Evolutionary conservation across 2,797 vertebrate genomes (phyloP).

Genomic region (Sphaeramia orbicularis): DNA sequence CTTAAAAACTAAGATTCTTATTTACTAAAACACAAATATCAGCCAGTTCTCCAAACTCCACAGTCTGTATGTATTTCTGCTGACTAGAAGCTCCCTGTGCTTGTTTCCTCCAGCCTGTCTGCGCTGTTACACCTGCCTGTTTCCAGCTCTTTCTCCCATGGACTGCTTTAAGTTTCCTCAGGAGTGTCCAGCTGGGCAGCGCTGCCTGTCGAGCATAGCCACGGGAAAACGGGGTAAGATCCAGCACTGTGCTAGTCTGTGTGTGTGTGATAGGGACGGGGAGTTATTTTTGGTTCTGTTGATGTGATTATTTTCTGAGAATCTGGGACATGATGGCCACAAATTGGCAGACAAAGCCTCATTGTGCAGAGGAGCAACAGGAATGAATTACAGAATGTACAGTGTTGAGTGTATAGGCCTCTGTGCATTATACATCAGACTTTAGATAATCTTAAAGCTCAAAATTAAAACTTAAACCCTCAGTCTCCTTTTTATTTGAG

Average conservation of each 20-base stretch:
- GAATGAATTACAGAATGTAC: constrained; percentile 10
- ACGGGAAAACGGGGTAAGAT: constrained; percentile 76
- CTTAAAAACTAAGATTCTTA: neutral
- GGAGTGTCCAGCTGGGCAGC: constrained; percentile 79
- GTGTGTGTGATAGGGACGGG: neutral
- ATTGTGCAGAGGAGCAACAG: constrained; percentile 14
- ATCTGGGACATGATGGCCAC: constrained; percentile 18
- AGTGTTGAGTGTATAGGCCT: neutral
- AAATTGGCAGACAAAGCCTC: constrained; percentile 35
- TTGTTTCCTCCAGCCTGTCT: constrained; percentile 67
- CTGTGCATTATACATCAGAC: neutral
- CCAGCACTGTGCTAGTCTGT: constrained; percentile 15
- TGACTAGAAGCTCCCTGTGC: too few species aligned
- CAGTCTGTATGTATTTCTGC: too few species aligned
- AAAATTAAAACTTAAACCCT: too few species aligned
- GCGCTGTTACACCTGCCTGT: constrained; percentile 85
- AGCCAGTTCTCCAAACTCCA: neutral
- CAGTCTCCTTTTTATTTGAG: too few species aligned
- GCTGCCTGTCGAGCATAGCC: constrained; percentile 81
- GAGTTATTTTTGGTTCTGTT: constrained; percentile 20
- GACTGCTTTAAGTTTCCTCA: constrained; percentile 84
- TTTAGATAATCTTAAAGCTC: too few species aligned
- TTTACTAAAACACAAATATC: neutral
- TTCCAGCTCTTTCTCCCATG: constrained; percentile 83
- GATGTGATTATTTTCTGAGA: constrained; percentile 36